Percentiles rank a stretch among this genome's conserved stretches.
Evolutionary conservation across 1,140 invertebrate species (phyloP).

Genomic region (Acromyrmex echinatior): DNA sequence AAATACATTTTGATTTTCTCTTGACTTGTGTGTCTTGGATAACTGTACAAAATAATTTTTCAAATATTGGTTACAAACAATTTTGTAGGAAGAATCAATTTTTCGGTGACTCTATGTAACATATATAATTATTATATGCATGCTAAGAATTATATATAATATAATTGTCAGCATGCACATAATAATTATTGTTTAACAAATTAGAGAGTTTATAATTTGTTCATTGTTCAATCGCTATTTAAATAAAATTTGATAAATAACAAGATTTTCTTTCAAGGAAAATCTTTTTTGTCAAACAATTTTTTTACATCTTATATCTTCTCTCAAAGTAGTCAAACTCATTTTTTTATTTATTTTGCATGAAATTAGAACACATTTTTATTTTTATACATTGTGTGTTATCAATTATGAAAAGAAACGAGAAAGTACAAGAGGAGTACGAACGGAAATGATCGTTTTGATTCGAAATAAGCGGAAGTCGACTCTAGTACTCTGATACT

Average conservation of each 20-base stretch:
- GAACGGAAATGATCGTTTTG: conserved; percentile 68
- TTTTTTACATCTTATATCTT: conserved; percentile 6
- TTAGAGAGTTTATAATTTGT: neutral
- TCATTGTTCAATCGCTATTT: neutral
- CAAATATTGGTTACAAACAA: neutral
- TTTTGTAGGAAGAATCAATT: neutral
- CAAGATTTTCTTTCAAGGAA: neutral
- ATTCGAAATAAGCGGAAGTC: conserved; percentile 70
- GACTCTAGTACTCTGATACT: conserved; percentile 19
- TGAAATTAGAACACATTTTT: neutral
- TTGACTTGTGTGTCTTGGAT: neutral
- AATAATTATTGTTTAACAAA: neutral
- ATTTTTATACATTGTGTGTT: neutral
- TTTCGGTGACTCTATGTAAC: neutral
- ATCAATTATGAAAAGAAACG: conserved; percentile 45
- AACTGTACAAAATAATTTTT: conserved; percentile 61
- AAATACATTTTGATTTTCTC: too few relatives aligned
- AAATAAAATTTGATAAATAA: neutral
- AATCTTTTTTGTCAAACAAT: neutral
- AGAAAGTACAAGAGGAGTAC: conserved; percentile 49
- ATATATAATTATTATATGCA: too few relatives aligned
- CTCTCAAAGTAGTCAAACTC: neutral
- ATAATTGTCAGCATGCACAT: neutral
- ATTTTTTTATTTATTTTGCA: neutral
- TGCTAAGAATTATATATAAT: neutral